Base-by-base conservation (phyloP, 2,888 invertebrate genomes). In the Melangyna quadrimaculata region DNA sequence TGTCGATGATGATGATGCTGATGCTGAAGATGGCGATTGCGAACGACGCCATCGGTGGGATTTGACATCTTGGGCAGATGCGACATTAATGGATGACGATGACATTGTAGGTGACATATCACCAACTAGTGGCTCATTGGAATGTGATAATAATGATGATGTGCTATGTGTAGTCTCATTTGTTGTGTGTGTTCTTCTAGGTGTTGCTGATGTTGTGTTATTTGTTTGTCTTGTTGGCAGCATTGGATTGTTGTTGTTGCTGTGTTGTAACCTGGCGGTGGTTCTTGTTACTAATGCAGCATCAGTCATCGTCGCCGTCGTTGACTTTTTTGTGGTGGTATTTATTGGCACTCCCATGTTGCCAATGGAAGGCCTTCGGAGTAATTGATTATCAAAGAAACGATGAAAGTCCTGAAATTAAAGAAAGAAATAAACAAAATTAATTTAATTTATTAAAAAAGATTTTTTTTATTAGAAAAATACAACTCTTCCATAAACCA, bases 331-430 rank as follows among this genome's bases (percentile, higher is more conserved):
- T 55, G 57, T 87, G 17, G 65, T 74, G 45, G 72, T 77, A 65
- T 82, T 79, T 82, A 78, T 84, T 82, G 88, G 88, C 88, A 84
- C 88, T 87, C 88, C 88, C 88, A 88, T 88, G 84, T 86, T 86
- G 65, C 40, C 67, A 70, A 88, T 87, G 84, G 88, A 88, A 88
- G 88, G 86, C 88, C 87, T 61, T 61, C 48, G 27, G 29, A 40
- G 4, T 19, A 1, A 14, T 40, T n/a, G n/a, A n/a, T 55, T 14
- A 27, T 53, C 2, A 37, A 37, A 19, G 7, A 57, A 55, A 35
- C 32, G 40, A 40, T 70, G 17, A 24, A 40, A 74, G 9, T 78
- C 22, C 86, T 86, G 78, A 48, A 86, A 86, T 9, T 14, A 77
- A 2, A 71, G 2, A n/a, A n/a, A 70, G 22, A 61, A 24, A 24